Base-by-base conservation (phyloP, 1,140 invertebrate genomes). In the Bursaphelenchus mucronatus region DNA sequence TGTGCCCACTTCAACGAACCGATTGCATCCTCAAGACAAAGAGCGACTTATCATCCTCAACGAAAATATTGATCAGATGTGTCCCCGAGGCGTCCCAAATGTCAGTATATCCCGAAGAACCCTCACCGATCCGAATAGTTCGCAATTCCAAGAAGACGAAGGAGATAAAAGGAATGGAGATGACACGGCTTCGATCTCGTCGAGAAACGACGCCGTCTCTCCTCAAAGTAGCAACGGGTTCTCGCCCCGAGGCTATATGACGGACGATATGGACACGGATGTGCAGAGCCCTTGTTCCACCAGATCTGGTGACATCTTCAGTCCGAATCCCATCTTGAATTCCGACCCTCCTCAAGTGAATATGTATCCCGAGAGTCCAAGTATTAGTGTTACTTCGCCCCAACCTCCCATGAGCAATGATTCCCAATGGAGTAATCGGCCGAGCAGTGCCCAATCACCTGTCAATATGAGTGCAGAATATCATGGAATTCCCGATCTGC, bases 221-320 rank as follows among this genome's bases (percentile, higher is more conserved):
- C 30, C 30, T 1, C 30, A 30, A 30, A 30, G 30, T 30, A 30
- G 30, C 30, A 30, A 30, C 30, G 30, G 30, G 30, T 30, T 30
- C 4, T 69, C 68, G 11, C 68, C 68, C 3, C 68, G 68, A 72
- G 69, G 70, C 41, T 68, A 68, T 57, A 47, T 68, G 68, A 69
- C 43, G 17, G 67, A 68, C 43, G 67, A 68, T 15, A n/a, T 68
- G 46, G 61, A 63, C 62, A 40, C 63, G 58, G 67, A 68, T 40
- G 44, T 69, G 7, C 39, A 50, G n/a, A 61, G 54, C 9, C 63
- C 54, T 3, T 53, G 30, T 30, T 30, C 15, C 50, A 55, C 62
- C 10, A 53, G 56, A 45, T 30, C 30, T 5, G 30, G 30, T 30
- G 30, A 30, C 30, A 30, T 30, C 30, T 30, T 30, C 30, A 30